Base-by-base conservation (phyloP, 2,113 vertebrate genomes). In the Stegastes partitus region DNA sequence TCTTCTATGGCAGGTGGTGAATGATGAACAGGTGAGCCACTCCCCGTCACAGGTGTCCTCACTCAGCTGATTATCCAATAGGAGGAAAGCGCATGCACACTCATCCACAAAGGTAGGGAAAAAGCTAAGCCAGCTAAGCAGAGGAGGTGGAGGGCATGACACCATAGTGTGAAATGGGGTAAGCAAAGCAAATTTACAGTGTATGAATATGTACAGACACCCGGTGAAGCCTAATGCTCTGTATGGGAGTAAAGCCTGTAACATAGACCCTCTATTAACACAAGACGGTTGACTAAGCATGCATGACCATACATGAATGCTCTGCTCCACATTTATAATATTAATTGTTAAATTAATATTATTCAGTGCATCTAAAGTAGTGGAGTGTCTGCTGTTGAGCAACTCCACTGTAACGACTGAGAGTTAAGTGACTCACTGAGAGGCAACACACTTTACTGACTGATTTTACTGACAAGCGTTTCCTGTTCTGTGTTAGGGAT, bases 251-350 rank as follows among this genome's bases (percentile, higher is more conserved):
- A 44, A 55, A 68, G 39, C 12, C 23, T 45, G 21, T 65, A 50
- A 57, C 61, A 49, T 23, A 54, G 15, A 65, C 57, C 11, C 28
- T 47, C 31, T 53, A 56, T 53, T 64, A 64, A 84, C 14, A 11
- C 57, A 62, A 23, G 3, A 53, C 58, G 12, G 37, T 65, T 79
- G 64, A 59, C 26, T 22, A 12, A 78, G 56, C n/a, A 3, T 74
- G 72, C 23, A 59, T 22, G 21, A 47, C 8, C 45, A 61, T 25
- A 15, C 19, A 50, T 44, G 4, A 42, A 53, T 55, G 63, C 25
- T n/a, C 61, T 64, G 51, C 68, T 65, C 44, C 45, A 77, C 53
- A 59, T 74, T 37, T 26, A 53, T 49, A 69, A 28, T 67, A 14
- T 25, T n/a, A n/a, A n/a, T n/a, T n/a, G n/a, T n/a, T n/a, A n/a